Percentiles rank a stretch among this genome's conserved stretches.
Conservation (phyloP, 2,888 invertebrate genomes). For the Campopleginae sp. region DNA sequence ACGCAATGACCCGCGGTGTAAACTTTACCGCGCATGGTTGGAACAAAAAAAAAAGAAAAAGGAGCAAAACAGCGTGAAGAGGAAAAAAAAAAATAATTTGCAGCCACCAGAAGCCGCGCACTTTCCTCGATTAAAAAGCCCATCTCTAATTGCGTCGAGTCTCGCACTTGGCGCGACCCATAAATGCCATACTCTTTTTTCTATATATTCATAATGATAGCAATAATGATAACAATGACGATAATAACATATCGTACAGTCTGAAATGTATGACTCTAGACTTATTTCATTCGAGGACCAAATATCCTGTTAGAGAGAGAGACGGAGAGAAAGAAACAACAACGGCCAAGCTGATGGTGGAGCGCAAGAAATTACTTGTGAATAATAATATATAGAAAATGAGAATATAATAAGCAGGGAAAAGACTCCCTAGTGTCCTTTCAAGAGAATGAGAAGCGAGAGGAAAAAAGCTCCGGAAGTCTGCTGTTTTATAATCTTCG, state of each 20-base stretch:
- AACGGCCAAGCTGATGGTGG: not conserved
- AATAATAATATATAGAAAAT: constrained; percentile 52
- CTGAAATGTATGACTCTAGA: not conserved
- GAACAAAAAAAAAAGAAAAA: constrained; percentile 8
- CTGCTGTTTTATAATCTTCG: constrained; percentile 52
- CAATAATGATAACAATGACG: constrained; percentile 12
- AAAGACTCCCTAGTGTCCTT: constrained; percentile 42
- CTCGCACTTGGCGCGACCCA: constrained; percentile 19
- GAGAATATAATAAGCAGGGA: constrained; percentile 47
- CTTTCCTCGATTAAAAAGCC: constrained; percentile 61
- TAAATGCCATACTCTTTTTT: constrained; percentile 13
- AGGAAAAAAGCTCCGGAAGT: constrained; percentile 63
- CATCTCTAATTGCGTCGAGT: constrained; percentile 61
- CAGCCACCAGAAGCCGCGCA: constrained; percentile 41
- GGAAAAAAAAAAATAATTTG: constrained; percentile 15
- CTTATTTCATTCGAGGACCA: constrained; percentile 8
- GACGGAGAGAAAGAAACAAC: not conserved
- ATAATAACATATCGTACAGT: constrained; percentile 21
- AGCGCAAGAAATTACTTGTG: constrained; percentile 26
- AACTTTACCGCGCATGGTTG: constrained; percentile 14
- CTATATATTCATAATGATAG: constrained; percentile 18
- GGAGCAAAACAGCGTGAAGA: not conserved
- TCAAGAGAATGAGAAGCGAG: constrained; percentile 37
- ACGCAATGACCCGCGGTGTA: constrained; percentile 18
- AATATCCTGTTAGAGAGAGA: constrained; percentile 14